Evolutionary conservation across 1,140 invertebrate genomes (phyloP), one percentile per base, ranked within the genome.

Genomic region (Dendroctonus ponderosae): DNA sequence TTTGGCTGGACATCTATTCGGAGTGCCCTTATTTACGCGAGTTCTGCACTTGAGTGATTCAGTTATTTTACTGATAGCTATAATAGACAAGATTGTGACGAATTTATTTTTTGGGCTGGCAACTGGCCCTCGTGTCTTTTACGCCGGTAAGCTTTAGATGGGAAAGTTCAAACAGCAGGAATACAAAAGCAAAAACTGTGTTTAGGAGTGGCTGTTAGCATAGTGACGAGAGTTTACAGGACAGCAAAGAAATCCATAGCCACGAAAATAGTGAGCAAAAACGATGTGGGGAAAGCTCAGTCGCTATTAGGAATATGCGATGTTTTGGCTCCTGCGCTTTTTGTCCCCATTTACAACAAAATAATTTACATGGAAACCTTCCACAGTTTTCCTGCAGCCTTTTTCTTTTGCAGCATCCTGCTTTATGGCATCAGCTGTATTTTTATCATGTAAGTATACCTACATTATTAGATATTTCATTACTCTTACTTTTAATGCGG

Each of bases 281-380:
- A 82, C 44, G 79, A 84, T 78, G 72, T 80, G 80, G 84, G 82
- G 12, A 84, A 83, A 76, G 82, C 83, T 67, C 82, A 82, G 66
- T 84, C 84, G 2, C 63, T 85, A 6, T 80, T 85, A 38, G 82
- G 82, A 0, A 79, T 85, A 15, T 77, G 79, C n/a, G 84, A 85
- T 73, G 78, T 81, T 0, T 53, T 85, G 5, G 74, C 80, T 5
- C 81, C 81, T 0, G 78, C 80, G 0, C 69, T 82, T 39, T 80
- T 82, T 62, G 74, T 76, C 7, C 82, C 83, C 0, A 51, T 84
- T 26, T 84, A 83, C 70, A 83, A 78, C 67, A 74, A 77, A 65
- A 40, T 62, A 8, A 67, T 84, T 3, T 84, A 82, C 68, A 67
- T 77, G 2, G 72, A 73, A 0, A 84, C 82, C 0, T 51, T 83